Evolutionary conservation across 2,888 invertebrate species (phyloP).

Genomic region (Chymomyza caudatula): DNA sequence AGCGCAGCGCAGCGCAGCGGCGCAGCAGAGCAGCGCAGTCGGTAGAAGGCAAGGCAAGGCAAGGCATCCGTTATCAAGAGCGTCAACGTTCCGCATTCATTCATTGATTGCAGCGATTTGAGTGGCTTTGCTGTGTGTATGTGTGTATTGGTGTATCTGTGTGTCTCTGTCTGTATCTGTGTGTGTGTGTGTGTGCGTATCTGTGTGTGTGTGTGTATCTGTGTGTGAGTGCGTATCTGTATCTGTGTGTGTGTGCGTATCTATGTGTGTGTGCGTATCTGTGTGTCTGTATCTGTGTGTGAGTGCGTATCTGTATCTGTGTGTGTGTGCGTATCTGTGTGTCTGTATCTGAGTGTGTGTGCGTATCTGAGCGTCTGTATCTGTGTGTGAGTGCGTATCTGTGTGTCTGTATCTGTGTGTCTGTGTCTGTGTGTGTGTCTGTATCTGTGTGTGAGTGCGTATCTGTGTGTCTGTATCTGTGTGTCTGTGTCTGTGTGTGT

Average conservation of each 20-base stretch:
- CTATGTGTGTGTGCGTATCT: neutral
- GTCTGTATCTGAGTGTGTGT: no score
- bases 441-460: neutral
- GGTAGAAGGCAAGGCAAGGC: neutral
- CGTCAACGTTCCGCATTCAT: conserved; percentile 2
- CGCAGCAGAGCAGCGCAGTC: no score
- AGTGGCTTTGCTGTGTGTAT: neutral
- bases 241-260: neutral
- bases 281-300: neutral
- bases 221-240: no score
- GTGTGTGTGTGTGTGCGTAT: neutral
- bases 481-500: neutral
- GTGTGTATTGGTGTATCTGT: neutral
- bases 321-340: neutral
- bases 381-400: neutral
- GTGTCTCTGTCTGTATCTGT: neutral
- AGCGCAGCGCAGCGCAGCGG: neutral
- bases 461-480: neutral
- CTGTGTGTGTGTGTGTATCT: neutral
- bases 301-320: no score
- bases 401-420: neutral
- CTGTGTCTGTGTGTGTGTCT: neutral
- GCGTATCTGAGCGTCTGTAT: conserved; percentile 1
- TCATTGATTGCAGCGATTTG: conserved; percentile 29
- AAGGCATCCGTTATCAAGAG: neutral